Base-by-base conservation (phyloP, 2,888 invertebrate species). In the Pyrochroa serraticornis region DNA sequence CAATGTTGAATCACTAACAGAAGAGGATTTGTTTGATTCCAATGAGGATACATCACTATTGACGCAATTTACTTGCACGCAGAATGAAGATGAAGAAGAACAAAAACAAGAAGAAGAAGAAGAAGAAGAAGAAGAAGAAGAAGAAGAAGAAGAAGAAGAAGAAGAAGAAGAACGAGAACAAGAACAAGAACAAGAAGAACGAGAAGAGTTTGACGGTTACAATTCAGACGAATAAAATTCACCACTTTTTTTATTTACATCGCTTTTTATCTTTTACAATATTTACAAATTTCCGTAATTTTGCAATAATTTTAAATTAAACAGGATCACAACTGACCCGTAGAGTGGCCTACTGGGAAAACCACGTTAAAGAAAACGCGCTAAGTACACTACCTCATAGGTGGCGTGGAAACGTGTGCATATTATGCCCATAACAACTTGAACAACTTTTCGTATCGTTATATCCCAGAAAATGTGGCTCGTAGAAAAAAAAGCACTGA, bases 321-420 rank as follows among this genome's bases (percentile, higher is more conserved):
- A 43, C 43, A 38, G 14, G 14, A 38, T 38, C 7, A 13, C 38
- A 8, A 9, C 12, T 12, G 3, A 14, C 14, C 14, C 10, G 39
- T 39, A 12, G 39, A 39, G 9, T 39, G 39, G 39, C 39, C 39
- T 39, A 39, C 39, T 7, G 39, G 39, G 39, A 12, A 39, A 39
- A 39, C 39, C 14, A 13, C 22, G 39, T 34, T 13, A 32, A 51
- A 51, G 42, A 47, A 43, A 43, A 51, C 35, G 51, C 51, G 37
- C 51, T 30, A 51, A 43, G 51, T 51, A 51, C 35, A 42, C 51
- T 51, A 81, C 49, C 80, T 78, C 35, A 41, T 41, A 47, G 47
- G 47, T 47, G 46, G 54, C 45, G 46, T 35, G 34, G 54, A 54
- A 54, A 54, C 14, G 47, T 46, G 47, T 47, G 54, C 47, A 42